These are phyloP conservation scores for Rosalia funebris DNA, from an alignment of 2,888 invertebrate genomes.

Conservation along the genomic window DNA sequence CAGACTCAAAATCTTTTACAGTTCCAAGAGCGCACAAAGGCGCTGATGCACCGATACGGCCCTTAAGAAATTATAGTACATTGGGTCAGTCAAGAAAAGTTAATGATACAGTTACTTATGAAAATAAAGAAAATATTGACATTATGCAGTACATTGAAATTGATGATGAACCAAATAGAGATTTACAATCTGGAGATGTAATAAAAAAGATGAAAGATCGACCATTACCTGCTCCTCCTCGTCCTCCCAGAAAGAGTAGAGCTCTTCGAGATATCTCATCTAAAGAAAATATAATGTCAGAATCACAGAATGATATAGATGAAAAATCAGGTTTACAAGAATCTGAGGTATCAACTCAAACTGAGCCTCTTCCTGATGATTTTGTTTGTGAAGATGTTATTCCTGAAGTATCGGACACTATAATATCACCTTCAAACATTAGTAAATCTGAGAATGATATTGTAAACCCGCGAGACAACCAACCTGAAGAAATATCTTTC, in stretches of 20 bases:
- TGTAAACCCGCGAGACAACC: too few species aligned
- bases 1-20: constrained; percentile 76
- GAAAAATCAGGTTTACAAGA: constrained; percentile 66
- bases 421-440: constrained; percentile 18
- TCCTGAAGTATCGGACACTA: constrained; percentile 41
- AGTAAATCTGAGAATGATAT: too few species aligned
- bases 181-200: constrained; percentile 79
- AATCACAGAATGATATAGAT: constrained; percentile 34
- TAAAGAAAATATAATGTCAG: constrained; percentile 53
- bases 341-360: constrained; percentile 84
- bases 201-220: constrained; percentile 86
- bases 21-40: constrained; percentile 66
- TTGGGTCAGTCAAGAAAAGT: constrained; percentile 61
- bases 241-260: constrained; percentile 74
- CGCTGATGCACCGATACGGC: constrained; percentile 68
- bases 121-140: constrained; percentile 65
- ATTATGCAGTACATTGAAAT: constrained; percentile 72
- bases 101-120: constrained; percentile 30
- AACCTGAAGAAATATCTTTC: too few species aligned
- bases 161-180: constrained; percentile 68
- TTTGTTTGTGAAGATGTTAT: constrained; percentile 72
- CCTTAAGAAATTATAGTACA: constrained; percentile 71
- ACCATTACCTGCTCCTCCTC: constrained; percentile 86
- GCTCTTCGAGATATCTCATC: constrained; percentile 56
- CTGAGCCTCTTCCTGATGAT: constrained; percentile 85